Base-by-base conservation (phyloP, 1,140 invertebrate genomes). In the Teleogryllus occipitalis region DNA sequence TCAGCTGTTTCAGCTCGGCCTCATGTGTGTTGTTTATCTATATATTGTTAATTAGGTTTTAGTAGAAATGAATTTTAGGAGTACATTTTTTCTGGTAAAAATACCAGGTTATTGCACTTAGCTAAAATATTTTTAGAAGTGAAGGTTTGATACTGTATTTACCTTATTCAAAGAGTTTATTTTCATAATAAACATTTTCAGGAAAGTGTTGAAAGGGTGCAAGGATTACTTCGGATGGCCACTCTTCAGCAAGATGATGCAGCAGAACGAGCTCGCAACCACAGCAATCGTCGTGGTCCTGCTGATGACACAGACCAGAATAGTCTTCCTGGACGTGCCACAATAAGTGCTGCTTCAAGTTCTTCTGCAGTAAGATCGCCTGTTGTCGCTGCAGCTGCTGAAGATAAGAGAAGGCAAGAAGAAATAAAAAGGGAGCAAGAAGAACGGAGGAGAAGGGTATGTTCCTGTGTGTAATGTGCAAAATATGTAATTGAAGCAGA, bases 371-470 rank as follows among this genome's bases (percentile, higher is more conserved):
- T 65, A 3, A 10, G 54, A 10, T 65, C 54, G 2, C 54, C 76
- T 8, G 47, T 12, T 47, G 76, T 8, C 12, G 22, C 48, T 47
- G 39, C 75, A 14, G 84, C 82, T 54, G 87, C 88, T 73, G 88
- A 90, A 15, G 86, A 87, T 77, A 89, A 90, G 78, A 82, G 87
- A 74, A 87, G 87, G 82, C 86, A 88, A 6, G 89, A 90, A 54
- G 89, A 90, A 73, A 83, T 89, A 21, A 88, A 89, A 81, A 85
- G 87, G 73, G 89, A 88, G 47, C 87, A 89, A 81, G 82, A 89
- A 73, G 88, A 87, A 0, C 85, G 81, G 81, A 84, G 86, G 78
- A 84, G 85, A 83, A 85, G 84, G 7, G 84, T 84, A 81, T 65
- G 18, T 65, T 65, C 54, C 7, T 65, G 54, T 65, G 10, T 10